Percentiles rank a stretch among this genome's conserved stretches.
Conservation (phyloP, 2,113 vertebrate genomes). For the Cygnus buccinator region DNA sequence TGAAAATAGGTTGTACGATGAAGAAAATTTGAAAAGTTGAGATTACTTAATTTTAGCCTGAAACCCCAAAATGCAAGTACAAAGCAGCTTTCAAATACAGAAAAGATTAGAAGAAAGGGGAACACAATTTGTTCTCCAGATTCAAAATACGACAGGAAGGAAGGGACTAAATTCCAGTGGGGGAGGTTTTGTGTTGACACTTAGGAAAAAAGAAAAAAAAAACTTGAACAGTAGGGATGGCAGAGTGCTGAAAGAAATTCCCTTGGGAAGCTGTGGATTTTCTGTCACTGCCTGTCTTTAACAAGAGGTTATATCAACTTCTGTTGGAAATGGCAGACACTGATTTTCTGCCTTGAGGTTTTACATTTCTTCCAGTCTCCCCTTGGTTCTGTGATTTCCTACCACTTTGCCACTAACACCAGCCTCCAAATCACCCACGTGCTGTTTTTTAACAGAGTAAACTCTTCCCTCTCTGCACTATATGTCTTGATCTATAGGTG, state of each 20-base stretch:
- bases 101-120: background rate
- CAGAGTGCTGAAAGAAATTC: background rate
- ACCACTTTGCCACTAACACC: background rate
- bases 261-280: background rate
- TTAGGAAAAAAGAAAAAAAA: background rate
- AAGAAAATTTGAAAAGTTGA: background rate
- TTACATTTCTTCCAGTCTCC: slow-evolving; percentile 7
- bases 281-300: slow-evolving; percentile 1
- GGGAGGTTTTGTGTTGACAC: background rate
- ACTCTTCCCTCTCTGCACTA: background rate
- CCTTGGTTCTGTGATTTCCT: background rate
- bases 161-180: background rate
- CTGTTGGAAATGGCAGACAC: background rate
- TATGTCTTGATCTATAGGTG: background rate
- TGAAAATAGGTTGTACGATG: background rate
- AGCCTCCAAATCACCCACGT: background rate
- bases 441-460: background rate
- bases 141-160: background rate
- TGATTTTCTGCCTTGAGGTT: slow-evolving; percentile 18
- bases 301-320: background rate
- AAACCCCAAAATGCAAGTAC: background rate
- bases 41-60: background rate
- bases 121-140: background rate
- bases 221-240: background rate
- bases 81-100: background rate